phyloP scores from a whole-genome alignment of 2,888 invertebrate species.

The Epinotia demarniana region DNA sequence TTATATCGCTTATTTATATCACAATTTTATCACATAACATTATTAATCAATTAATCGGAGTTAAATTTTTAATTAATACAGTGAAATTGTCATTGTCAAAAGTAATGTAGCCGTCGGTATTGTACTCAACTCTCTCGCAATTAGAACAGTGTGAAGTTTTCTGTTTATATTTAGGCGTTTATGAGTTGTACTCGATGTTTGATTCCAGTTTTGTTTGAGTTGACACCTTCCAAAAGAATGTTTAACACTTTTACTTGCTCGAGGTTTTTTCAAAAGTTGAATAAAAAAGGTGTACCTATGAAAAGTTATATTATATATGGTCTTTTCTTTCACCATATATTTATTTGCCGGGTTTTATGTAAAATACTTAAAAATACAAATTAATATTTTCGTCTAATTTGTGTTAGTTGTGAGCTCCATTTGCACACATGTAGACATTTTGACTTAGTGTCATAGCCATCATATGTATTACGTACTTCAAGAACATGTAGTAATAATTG shows the following conservation, averaged over 20 bases:
- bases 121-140: constrained; percentile 54
- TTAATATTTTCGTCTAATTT: not conserved
- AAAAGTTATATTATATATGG: not conserved
- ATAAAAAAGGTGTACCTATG: not conserved
- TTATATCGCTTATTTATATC: not conserved
- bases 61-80: constrained; percentile 11
- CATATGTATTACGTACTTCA: too few species aligned
- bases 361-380: too few species aligned
- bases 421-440: too few species aligned
- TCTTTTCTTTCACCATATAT: not conserved
- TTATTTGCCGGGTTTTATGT: not conserved
- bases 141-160: constrained; percentile 55
- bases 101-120: constrained; percentile 15
- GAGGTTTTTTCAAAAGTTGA: not conserved
- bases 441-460: too few species aligned
- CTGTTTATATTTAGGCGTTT: constrained; percentile 61
- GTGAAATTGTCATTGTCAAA: constrained; percentile 19
- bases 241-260: constrained; percentile 21
- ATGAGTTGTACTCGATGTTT: constrained; percentile 35
- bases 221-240: constrained; percentile 40
- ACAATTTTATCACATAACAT: not conserved
- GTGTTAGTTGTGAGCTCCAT: not conserved
- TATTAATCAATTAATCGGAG: constrained; percentile 6
- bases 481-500: too few species aligned
- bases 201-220: constrained; percentile 37